Conservation (phyloP, 2,888 invertebrate species). For the Hofmannophila pseudospretella region DNA sequence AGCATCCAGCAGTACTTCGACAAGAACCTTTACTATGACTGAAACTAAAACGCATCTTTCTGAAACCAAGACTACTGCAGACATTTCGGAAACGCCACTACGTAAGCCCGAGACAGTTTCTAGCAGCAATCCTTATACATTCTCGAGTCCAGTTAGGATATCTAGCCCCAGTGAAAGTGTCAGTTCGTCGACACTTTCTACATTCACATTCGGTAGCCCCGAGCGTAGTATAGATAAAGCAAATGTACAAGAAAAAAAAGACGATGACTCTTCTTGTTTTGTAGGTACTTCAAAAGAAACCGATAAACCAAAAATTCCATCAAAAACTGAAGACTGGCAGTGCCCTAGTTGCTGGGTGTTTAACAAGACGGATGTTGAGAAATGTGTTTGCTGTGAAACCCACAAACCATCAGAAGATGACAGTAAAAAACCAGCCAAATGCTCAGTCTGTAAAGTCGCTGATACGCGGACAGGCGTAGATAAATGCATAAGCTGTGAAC, state of each 20-base stretch:
- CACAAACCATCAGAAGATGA: constrained; percentile 19
- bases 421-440: constrained; percentile 20
- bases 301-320: neutral
- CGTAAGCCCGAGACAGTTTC: constrained; percentile 24
- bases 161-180: constrained; percentile 25
- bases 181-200: constrained; percentile 19
- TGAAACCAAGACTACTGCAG: neutral
- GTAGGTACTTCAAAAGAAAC: constrained; percentile 19
- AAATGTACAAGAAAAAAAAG: constrained; percentile 17
- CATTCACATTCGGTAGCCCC: constrained; percentile 44
- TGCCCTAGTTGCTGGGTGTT: constrained; percentile 42
- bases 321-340: constrained; percentile 20
- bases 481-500: constrained; percentile 39
- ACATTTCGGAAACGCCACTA: constrained; percentile 11
- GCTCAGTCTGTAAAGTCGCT: constrained; percentile 34
- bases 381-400: constrained; percentile 44
- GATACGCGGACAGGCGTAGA: constrained; percentile 25
- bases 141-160: constrained; percentile 44
- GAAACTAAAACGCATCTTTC: neutral
- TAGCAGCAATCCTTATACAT: constrained; percentile 33
- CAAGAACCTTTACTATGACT: too few species aligned
- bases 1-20: too few species aligned
- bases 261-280: constrained; percentile 22
- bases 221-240: constrained; percentile 32
- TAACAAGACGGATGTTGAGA: constrained; percentile 37